These are phyloP conservation scores for Myotis davidii DNA, from an alignment of 2,113 vertebrate species.

Conservation along the genomic window DNA sequence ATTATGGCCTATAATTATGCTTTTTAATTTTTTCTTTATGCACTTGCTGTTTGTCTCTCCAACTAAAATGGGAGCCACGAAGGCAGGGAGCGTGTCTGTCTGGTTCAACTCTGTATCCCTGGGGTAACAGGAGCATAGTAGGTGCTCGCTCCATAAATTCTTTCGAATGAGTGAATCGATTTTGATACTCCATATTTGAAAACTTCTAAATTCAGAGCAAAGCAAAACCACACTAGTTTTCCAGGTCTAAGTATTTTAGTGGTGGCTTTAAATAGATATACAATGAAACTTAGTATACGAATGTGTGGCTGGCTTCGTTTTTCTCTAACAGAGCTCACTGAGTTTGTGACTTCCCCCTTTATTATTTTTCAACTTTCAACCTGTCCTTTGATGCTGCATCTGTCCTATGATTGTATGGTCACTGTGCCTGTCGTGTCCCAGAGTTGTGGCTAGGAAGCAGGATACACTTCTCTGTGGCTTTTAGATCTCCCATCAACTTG, in stretches of 20 bases:
- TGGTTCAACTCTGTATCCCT: neutral
- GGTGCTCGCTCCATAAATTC: neutral
- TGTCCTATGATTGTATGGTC: neutral
- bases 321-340: neutral
- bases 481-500: neutral
- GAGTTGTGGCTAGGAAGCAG: neutral
- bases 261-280: neutral
- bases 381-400: neutral
- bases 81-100: neutral
- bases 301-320: neutral
- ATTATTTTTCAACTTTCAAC: neutral
- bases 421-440: neutral
- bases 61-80: neutral
- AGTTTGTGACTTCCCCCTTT: neutral
- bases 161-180: neutral
- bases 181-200: neutral
- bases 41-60: neutral
- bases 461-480: neutral
- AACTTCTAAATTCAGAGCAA: neutral
- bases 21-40: neutral
- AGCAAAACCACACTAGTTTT: neutral
- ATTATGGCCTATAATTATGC: neutral
- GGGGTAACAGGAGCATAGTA: neutral
- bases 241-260: neutral
- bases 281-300: neutral